Base-by-base conservation (phyloP, 2,797 vertebrate genomes). In the Rhynchonycteris naso region DNA sequence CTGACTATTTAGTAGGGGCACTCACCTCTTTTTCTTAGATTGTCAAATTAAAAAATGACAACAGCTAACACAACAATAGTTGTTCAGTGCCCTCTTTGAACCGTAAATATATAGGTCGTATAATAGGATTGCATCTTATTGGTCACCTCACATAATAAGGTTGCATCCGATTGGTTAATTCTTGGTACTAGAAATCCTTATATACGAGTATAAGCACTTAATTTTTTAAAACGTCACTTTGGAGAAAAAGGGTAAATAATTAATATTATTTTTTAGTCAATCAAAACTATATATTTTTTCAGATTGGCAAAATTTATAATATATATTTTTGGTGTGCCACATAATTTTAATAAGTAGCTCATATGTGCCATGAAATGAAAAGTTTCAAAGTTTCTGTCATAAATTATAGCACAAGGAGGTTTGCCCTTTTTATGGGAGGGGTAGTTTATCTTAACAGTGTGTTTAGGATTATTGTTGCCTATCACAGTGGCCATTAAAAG, bases 391-490 rank as follows among this genome's bases (percentile, higher is more conserved):
- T 47, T 2, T 1, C 26, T 50, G 26, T 74, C 54, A 7, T 69
- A 89, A 24, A 52, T 95, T 90, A 95, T 10, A 93, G 15, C 54
- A 96, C 16, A 28, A 35, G 30, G 35, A 92, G 16, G n/a, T 91
- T 56, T 30, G 2, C 28, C 16, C 58, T 13, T 90, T 68, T 47
- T 38, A 78, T 47, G 19, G 14, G 82, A 91, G 26, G 19, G 75
- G 80, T 30, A 88, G 16, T 63, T 93, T 68, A 22, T 92, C 66
- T 76, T 79, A 7, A 43, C 5, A 71, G 59, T n/a, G n/a, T 16
- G 9, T 30, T 59, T 92, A 84, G 19, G 7, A 61, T 90, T 54
- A 8, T 88, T 93, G 28, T 76, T 95, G 83, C 89, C 91, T 95
- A 95, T 68, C 38, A 9, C 10, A 68, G 52, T 4, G 87, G 63